Conservation (phyloP, 2,888 invertebrate species). For the Podotricha telesiphe region DNA sequence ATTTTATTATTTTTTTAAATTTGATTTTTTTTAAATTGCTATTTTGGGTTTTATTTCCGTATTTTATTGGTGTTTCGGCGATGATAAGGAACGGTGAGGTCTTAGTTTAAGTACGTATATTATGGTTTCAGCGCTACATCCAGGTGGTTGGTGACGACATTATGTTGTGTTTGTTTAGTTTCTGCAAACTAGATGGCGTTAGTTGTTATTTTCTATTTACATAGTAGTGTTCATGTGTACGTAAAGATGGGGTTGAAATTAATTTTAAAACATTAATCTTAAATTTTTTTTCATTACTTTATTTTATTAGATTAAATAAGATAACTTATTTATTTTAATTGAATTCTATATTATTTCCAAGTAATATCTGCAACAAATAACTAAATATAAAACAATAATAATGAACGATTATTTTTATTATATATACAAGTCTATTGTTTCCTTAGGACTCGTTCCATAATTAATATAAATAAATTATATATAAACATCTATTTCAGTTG, state of each 20-base stretch:
- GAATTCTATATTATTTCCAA: too few species aligned
- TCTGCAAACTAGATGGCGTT: slow-evolving; percentile 1
- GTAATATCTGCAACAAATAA: too few species aligned
- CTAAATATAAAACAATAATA: too few species aligned
- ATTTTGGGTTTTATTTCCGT: background rate
- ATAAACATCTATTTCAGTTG: too few species aligned
- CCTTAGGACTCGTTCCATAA: too few species aligned
- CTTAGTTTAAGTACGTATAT: slow-evolving; percentile 46
- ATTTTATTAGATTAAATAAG: background rate
- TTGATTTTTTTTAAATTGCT: slow-evolving; percentile 41
- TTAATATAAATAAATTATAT: too few species aligned
- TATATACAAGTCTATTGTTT: too few species aligned
- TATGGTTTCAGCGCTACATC: slow-evolving; percentile 52
- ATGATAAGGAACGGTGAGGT: slow-evolving; percentile 72
- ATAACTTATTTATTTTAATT: too few species aligned
- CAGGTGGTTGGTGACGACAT: slow-evolving; percentile 34
- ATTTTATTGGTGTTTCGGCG: slow-evolving; percentile 41
- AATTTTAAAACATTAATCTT: background rate
- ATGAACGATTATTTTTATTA: too few species aligned
- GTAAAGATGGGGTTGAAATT: slow-evolving; percentile 56
- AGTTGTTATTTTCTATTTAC: background rate
- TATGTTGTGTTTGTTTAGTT: slow-evolving; percentile 8
- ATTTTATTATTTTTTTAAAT: slow-evolving; percentile 7
- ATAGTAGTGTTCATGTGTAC: background rate
- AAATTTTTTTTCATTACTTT: too few species aligned